Base-by-base conservation (phyloP, 2,797 vertebrate species). In the Chiroxiphia lanceolata region DNA sequence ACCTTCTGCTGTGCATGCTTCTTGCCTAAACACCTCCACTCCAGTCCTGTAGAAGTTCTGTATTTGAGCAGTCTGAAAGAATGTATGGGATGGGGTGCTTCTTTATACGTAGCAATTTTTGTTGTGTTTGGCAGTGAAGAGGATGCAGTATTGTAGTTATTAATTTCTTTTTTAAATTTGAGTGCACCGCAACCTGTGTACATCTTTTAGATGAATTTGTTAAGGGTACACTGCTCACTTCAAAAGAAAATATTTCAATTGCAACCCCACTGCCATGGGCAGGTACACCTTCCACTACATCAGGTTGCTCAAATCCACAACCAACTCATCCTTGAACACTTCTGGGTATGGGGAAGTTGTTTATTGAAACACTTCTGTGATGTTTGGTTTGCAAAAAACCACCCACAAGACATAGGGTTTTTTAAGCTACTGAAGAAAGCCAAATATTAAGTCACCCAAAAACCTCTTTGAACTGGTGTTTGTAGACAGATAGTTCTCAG, bases 41-140 rank as follows among this genome's bases (percentile, higher is more conserved):
- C 76, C 87, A 93, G 82, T 93, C 89, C 85, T 84, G 60, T 83
- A 89, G 94, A 89, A 92, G 76, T 94, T 93, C 93, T 94, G 3
- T 78, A 71, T 65, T 83, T 59, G 96, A 79, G 94, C 71, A 93
- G 93, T 86, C 91, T 6, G 34, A 80, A 84, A 96, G 93, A 97
- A 97, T 82, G 84, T 96, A 95, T 92, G 34, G 91, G 93, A 95
- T 85, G 60, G 69, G 87, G 79, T 80, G 90, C 95, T 95, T 81
- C 93, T 89, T 96, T 93, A 94, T 96, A 98, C 98, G 97, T 98
- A 98, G 98, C 98, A 98, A 98, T 96, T 97, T 97, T 93, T 95
- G 90, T 95, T 88, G 97, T 97, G 96, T 96, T 90, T 96, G 96
- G 96, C 94, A 90, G 95, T 95, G 92, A 95, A 96, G 85, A 94